Evolutionary conservation across 2,113 vertebrate genomes (phyloP), one percentile per base, ranked within the genome.

Genomic region (Melanerpes aurifrons): DNA sequence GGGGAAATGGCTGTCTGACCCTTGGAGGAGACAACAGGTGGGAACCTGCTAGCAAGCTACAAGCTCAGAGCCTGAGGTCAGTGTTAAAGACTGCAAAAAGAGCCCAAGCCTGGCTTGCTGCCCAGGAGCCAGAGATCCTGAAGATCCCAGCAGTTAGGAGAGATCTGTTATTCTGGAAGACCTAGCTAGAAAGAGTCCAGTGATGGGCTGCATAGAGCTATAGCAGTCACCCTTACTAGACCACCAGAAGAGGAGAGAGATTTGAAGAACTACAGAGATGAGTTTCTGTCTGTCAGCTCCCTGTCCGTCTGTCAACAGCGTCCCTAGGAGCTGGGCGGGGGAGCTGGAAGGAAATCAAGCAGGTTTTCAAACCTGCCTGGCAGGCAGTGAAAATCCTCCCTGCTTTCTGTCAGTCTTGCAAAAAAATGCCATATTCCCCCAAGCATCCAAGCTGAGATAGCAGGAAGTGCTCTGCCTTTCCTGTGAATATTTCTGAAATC

Each of bases 351-450:
- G 91, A 93, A 90, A 94, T 69, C 72, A 47, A 80, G 91, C 94
- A 86, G 82, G 80, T 94, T 91, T 58, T 13, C 86, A 89, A 95
- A 92, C 87, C 89, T 78, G 95, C 89, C 87, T 81, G 87, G 87
- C 87, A 92, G 76, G 93, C 75, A 75, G 20, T 57, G 87, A 78
- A 86, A 91, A 90, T 28, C 80, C 66, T 81, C 62, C 91, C 89
- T 87, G 87, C 43, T 80, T 87, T 77, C 82, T 78, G 62, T 72
- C 79, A 86, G 1, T 88, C 88, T 75, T 74, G 71, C 43, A 66
- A 81, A 84, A 84, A 86, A 93, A 73, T 76, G n/a, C 31, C 91
- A 54, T 24, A n/a, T 19, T 87, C 40, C 18, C 15, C 12, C 83
- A 86, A 82, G 56, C 50, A 87, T 8, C 62, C 80, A 79, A 84